Conservation (phyloP, 2,113 vertebrate genomes). For the Indicator indicator region DNA sequence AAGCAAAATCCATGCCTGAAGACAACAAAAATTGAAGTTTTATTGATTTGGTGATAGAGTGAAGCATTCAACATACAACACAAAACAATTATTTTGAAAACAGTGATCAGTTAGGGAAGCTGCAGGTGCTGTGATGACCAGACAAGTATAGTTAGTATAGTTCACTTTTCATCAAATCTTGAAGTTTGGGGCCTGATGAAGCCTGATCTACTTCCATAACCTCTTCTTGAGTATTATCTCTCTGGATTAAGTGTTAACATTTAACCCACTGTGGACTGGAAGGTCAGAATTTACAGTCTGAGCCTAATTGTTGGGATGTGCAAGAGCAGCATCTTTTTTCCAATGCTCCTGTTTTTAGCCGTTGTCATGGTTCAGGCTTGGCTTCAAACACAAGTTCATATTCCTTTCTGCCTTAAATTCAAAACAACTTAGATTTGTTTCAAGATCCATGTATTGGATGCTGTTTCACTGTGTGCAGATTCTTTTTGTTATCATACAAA, state of each 20-base stretch:
- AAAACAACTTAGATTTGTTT: background rate
- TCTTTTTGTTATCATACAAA: background rate
- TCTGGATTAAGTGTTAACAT: background rate
- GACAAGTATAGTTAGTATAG: background rate
- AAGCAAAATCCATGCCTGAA: constrained; percentile 75
- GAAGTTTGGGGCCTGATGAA: background rate
- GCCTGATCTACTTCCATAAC: background rate
- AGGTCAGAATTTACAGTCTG: background rate
- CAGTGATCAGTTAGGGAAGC: background rate
- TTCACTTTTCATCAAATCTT: background rate
- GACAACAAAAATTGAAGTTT: background rate
- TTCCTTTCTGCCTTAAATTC: background rate
- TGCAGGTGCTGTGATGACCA: background rate
- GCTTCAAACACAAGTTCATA: background rate
- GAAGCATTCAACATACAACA: background rate
- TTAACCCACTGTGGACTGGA: background rate
- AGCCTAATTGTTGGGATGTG: background rate
- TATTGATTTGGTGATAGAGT: background rate
- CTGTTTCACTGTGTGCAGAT: background rate
- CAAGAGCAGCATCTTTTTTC: background rate
- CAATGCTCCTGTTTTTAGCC: background rate
- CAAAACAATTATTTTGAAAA: background rate
- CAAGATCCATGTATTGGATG: background rate
- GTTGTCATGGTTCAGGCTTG: background rate
- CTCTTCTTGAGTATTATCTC: background rate